A percentile compares a stretch with the other conserved stretches of the same genome.
These are phyloP conservation scores for Diorhabda sublineata DNA, from an alignment of 1,140 invertebrate genomes.

Conservation along the genomic window DNA sequence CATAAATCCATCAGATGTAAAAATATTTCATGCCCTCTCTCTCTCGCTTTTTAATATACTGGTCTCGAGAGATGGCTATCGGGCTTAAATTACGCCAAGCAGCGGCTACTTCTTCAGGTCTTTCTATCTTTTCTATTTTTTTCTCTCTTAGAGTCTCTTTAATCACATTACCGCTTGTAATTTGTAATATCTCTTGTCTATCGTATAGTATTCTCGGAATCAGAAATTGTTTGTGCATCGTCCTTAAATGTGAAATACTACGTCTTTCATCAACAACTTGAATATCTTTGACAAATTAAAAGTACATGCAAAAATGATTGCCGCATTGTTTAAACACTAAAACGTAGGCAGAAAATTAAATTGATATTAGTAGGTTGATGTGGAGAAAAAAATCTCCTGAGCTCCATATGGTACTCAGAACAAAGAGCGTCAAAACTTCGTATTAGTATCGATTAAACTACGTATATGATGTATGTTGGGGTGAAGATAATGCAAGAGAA, in stretches of 20 bases:
- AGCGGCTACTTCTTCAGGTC: constrained; percentile 10
- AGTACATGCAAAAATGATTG: background rate
- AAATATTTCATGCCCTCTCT: constrained; percentile 23
- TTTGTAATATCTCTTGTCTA: constrained; percentile 17
- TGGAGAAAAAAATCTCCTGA: too few relatives aligned
- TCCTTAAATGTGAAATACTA: too few relatives aligned
- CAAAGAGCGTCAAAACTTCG: too few relatives aligned
- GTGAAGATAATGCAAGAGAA: too few relatives aligned
- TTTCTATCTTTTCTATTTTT: constrained; percentile 6
- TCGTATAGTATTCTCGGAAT: constrained; percentile 1
- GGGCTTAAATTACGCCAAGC: constrained; percentile 5
- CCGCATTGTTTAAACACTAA: too few relatives aligned
- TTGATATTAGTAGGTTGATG: too few relatives aligned
- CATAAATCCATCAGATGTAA: constrained; percentile 33
- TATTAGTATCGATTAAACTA: too few relatives aligned
- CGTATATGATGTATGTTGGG: too few relatives aligned
- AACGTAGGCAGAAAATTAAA: too few relatives aligned
- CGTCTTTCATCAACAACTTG: background rate
- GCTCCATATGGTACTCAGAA: too few relatives aligned
- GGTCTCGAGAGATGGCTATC: constrained; percentile 26
- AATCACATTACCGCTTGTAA: constrained; percentile 13
- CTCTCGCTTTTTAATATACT: constrained; percentile 5
- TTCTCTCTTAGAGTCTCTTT: constrained; percentile 13
- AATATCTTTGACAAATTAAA: background rate
- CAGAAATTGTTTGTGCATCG: background rate